Evolutionary conservation across 1,140 invertebrate genomes (phyloP).

Genomic region (Caenorhabditis briggsae): DNA sequence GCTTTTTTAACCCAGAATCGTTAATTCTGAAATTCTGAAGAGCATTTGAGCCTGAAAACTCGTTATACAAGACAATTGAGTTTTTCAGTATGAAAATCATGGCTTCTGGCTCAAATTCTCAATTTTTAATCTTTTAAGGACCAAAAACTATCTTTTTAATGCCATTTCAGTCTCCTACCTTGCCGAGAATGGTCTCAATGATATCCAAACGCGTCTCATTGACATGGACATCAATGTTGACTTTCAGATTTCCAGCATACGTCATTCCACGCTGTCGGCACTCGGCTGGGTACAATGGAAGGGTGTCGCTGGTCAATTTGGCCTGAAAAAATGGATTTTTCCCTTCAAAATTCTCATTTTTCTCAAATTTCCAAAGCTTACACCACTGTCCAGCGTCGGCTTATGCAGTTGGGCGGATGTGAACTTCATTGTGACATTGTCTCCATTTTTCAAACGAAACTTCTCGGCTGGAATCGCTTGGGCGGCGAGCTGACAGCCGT

Average conservation of each 20-base stretch:
- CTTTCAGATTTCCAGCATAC: conserved; percentile 72
- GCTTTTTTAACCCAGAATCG: no score
- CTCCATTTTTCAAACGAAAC: conserved; percentile 70
- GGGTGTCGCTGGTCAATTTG: conserved; percentile 45
- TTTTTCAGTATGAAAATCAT: no score
- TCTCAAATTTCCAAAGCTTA: not conserved
- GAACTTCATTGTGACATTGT: conserved; percentile 74
- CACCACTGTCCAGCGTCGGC: conserved; percentile 63
- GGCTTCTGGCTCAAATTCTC: no score
- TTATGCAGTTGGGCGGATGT: conserved; percentile 64
- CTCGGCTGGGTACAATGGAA: conserved; percentile 70
- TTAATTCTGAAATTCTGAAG: no score
- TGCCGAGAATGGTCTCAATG: conserved; percentile 71
- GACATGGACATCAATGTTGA: conserved; percentile 67
- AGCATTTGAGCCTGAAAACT: no score
- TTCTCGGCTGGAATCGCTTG: conserved; percentile 74
- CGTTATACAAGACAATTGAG: no score
- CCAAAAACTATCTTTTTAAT: no score
- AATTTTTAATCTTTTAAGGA: no score
- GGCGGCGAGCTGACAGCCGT: conserved; percentile 72
- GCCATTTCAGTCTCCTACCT: not conserved
- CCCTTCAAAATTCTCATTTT: not conserved
- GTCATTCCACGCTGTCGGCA: conserved; percentile 76
- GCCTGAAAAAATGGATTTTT: conserved; percentile 13
- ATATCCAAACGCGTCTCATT: conserved; percentile 70